Percentiles rank a stretch among this genome's conserved stretches.
Conservation (phyloP, 2,797 vertebrate genomes). For the Onychomys arenicola region DNA sequence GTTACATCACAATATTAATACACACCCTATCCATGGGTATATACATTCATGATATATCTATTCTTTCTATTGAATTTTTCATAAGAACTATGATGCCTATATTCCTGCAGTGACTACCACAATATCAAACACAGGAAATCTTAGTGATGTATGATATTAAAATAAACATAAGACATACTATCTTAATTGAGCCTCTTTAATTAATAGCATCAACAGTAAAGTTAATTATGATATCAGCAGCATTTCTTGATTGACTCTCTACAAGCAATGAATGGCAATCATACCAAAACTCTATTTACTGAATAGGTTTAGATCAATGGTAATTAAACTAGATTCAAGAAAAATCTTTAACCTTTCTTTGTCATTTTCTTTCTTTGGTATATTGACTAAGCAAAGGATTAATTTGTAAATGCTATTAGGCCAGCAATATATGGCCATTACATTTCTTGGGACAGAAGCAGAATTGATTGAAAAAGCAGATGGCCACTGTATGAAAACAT, state of each 20-base stretch:
- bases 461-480: not conserved
- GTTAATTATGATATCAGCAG: not conserved
- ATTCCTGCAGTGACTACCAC: not conserved
- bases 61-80: not conserved
- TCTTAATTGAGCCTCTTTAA: not conserved
- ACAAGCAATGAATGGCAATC: not conserved
- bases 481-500: not conserved
- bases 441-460: not conserved
- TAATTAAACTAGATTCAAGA: not conserved
- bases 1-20: not conserved
- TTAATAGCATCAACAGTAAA: not conserved
- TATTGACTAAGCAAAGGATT: not conserved
- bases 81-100: not conserved
- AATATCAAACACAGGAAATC: not conserved
- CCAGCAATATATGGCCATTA: not conserved
- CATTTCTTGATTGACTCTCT: not conserved
- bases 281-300: not conserved
- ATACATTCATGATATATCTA: not conserved
- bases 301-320: not conserved
- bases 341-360: not conserved
- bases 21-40: not conserved
- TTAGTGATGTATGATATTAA: not conserved
- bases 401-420: not conserved
- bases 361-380: not conserved
- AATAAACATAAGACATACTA: not conserved